Conservation (phyloP, 2,113 vertebrate species). For the Psephotus haematonotus region DNA sequence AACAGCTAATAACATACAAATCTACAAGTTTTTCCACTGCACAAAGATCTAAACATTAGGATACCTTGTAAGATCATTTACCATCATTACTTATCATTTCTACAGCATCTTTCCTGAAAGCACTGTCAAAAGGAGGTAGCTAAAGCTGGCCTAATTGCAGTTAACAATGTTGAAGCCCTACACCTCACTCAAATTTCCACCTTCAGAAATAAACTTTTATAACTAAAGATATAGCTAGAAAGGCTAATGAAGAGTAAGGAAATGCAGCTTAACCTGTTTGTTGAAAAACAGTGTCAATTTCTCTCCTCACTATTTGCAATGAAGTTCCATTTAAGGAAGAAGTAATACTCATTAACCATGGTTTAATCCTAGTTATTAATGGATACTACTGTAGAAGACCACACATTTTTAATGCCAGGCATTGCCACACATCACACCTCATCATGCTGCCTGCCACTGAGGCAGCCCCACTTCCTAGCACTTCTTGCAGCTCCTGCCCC, state of each 20-base stretch:
- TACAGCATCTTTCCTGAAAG: background rate
- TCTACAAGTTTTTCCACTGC: background rate
- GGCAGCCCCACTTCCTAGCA: background rate
- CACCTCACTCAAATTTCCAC: background rate
- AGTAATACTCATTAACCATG: background rate
- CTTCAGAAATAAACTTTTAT: background rate
- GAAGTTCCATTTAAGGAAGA: background rate
- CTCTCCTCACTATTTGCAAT: background rate
- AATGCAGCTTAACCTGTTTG: background rate
- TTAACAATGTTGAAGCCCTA: background rate
- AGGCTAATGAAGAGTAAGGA: background rate
- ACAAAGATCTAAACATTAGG: background rate
- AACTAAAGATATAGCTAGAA: background rate
- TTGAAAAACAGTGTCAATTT: background rate
- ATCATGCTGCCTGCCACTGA: background rate
- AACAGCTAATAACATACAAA: fast-evolving
- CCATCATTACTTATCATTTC: background rate
- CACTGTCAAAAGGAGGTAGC: background rate
- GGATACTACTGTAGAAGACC: background rate
- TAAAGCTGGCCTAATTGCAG: background rate
- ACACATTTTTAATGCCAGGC: background rate
- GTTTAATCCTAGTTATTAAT: background rate
- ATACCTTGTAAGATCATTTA: background rate
- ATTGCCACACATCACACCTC: too few species aligned
- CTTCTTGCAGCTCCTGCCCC: background rate